Conservation (phyloP, 2,888 invertebrate species). For the Agrochola lychnidis region DNA sequence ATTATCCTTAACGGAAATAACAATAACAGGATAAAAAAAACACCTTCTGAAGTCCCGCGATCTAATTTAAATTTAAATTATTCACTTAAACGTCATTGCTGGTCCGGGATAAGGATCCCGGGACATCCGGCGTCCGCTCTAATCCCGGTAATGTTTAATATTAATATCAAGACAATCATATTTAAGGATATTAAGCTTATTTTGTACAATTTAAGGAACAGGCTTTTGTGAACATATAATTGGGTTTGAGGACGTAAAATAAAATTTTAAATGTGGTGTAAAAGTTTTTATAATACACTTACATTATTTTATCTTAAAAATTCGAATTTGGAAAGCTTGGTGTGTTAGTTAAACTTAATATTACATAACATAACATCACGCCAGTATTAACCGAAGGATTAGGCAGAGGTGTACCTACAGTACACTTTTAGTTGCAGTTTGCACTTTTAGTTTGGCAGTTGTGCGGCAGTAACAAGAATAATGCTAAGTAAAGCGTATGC, state of each 20-base stretch:
- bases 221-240: constrained; percentile 7
- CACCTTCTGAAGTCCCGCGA: constrained; percentile 35
- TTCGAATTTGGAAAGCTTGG: too few relatives aligned
- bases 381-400: fast-evolving
- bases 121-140: constrained; percentile 18
- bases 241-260: neutral
- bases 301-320: neutral
- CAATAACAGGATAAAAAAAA: constrained; percentile 17
- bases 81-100: constrained; percentile 47
- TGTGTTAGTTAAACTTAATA: neutral
- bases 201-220: constrained; percentile 19
- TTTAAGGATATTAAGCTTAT: constrained; percentile 19
- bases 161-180: constrained; percentile 42
- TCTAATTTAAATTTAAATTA: constrained; percentile 61
- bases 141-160: constrained; percentile 52
- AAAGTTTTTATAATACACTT: too few relatives aligned
- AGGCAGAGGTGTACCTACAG: neutral
- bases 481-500: too few relatives aligned
- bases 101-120: constrained; percentile 27
- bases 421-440: too few relatives aligned
- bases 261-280: neutral
- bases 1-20: constrained; percentile 14
- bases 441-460: too few relatives aligned
- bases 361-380: neutral
- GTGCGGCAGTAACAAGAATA: too few relatives aligned